phyloP scores from a whole-genome alignment of 2,888 invertebrate species.

The Leptogaster cylindrica region DNA sequence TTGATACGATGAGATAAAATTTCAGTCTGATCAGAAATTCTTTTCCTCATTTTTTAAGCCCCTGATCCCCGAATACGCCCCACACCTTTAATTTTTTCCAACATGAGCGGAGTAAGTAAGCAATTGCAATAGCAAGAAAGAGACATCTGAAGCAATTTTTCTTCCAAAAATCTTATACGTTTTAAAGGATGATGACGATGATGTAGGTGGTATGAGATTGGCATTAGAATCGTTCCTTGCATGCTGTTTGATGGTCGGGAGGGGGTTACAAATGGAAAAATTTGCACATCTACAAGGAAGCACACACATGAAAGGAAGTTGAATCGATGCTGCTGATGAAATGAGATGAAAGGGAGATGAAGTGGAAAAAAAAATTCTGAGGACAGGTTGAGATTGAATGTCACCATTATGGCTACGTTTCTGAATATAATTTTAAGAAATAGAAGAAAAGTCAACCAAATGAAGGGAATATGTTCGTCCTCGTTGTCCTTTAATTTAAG shows the following conservation, averaged over 20 bases:
- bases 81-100: not conserved
- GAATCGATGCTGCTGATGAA: not conserved
- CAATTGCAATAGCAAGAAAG: not conserved
- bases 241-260: not conserved
- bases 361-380: not conserved
- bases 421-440: not conserved
- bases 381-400: slow-evolving; percentile 1
- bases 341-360: not conserved
- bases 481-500: too few relatives aligned
- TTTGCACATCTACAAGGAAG: not conserved
- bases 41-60: not conserved
- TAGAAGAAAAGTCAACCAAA: too few relatives aligned
- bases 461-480: too few relatives aligned
- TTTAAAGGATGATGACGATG: slow-evolving; percentile 23
- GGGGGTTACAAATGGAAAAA: slow-evolving; percentile 34
- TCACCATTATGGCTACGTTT: not conserved
- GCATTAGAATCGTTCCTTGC: slow-evolving; percentile 20
- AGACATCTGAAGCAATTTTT: not conserved
- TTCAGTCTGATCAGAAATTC: slow-evolving; percentile 19
- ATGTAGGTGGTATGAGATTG: slow-evolving; percentile 6
- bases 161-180: not conserved
- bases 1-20: slow-evolving; percentile 17
- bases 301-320: not conserved
- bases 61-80: not conserved
- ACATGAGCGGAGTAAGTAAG: not conserved